Conservation (phyloP, 23 tunicate genomes). For the Ciona savignyi region DNA sequence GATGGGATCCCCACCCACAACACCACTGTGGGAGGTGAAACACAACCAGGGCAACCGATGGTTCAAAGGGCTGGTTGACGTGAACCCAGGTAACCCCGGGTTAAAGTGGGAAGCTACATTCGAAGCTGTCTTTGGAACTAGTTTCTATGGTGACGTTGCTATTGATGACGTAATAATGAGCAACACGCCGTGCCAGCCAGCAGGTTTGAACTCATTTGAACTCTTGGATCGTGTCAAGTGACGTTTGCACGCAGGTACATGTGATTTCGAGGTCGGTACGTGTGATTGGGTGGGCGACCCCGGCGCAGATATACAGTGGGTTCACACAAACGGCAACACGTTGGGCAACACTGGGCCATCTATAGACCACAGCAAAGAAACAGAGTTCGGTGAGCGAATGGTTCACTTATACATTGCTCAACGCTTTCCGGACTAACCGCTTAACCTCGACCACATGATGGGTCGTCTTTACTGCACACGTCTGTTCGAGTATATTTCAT, state of each 20-base stretch:
- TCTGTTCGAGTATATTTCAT: no score
- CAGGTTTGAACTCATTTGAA: neutral
- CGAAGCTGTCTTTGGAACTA: conserved; percentile 20
- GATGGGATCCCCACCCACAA: conserved; percentile 7
- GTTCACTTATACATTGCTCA: neutral
- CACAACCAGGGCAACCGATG: conserved; percentile 39
- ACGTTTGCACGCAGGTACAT: neutral
- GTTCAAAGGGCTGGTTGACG: conserved; percentile 21
- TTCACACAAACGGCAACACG: neutral
- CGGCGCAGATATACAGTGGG: conserved; percentile 32
- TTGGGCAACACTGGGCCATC: conserved; percentile 23
- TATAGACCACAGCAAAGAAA: conserved; percentile 33
- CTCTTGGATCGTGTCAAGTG: neutral
- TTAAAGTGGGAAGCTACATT: conserved; percentile 1
- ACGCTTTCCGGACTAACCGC: no score
- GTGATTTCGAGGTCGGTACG: conserved; percentile 7
- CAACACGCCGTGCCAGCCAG: conserved; percentile 11
- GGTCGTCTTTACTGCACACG: no score
- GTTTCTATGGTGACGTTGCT: conserved; percentile 36
- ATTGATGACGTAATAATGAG: conserved; percentile 50
- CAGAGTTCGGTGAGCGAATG: conserved; percentile 16
- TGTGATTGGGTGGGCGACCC: conserved; percentile 47
- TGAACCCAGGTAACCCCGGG: conserved; percentile 10
- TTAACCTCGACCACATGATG: no score
- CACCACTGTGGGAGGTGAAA: conserved; percentile 21